phyloP scores from a whole-genome alignment of 2,797 vertebrate species.

The Margarornis squamiger region DNA sequence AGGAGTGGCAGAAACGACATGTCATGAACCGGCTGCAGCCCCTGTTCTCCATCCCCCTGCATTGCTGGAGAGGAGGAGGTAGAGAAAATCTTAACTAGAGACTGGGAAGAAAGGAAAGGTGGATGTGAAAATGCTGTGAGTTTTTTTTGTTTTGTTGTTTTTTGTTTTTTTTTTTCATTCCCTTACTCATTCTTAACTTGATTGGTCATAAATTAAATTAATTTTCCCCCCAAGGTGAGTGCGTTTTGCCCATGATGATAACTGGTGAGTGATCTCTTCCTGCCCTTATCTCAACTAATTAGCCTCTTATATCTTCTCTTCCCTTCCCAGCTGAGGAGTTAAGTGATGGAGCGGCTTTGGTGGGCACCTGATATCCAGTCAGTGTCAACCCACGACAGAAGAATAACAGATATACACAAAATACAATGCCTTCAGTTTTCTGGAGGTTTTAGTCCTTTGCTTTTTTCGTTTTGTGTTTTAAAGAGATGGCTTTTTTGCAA shows the following conservation, averaged over 20 bases:
- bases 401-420: neutral
- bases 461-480: neutral
- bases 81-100: neutral
- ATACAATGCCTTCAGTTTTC: neutral
- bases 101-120: accelerated
- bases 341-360: neutral
- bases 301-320: neutral
- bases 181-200: neutral
- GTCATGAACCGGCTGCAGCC: neutral
- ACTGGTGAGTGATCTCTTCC: neutral
- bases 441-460: accelerated
- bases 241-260: neutral
- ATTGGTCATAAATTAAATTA: neutral
- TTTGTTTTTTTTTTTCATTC: neutral
- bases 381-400: neutral
- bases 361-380: neutral
- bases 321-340: neutral
- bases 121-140: neutral
- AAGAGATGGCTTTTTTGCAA: neutral
- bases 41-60: neutral
- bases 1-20: neutral
- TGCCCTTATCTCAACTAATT: accelerated
- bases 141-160: no score
- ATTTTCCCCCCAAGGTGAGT: accelerated
- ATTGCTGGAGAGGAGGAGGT: neutral